These are phyloP conservation scores for Oncorhynchus clarkii DNA, from an alignment of 2,113 vertebrate species.

Conservation along the genomic window DNA sequence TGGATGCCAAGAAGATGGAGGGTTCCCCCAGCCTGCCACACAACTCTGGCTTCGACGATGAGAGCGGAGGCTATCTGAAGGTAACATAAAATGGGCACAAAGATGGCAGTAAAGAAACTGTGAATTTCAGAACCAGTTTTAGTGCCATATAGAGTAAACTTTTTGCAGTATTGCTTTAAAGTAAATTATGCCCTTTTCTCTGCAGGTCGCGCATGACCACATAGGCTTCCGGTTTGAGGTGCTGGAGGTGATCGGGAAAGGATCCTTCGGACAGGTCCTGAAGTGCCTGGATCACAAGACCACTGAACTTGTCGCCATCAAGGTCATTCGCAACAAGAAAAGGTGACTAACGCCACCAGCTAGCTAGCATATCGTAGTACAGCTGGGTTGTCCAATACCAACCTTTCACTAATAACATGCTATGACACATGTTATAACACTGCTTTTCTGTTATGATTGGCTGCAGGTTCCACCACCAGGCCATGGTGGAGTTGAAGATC, in stretches of 20 bases:
- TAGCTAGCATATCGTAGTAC: too few relatives aligned
- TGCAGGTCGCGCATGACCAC: conserved; percentile 81
- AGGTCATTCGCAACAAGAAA: conserved; percentile 84
- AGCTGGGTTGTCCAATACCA: too few relatives aligned
- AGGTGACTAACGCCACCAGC: conserved; percentile 58
- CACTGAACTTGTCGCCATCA: conserved; percentile 82
- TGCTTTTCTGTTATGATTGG: neutral
- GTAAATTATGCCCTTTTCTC: neutral
- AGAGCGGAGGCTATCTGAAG: conserved; percentile 81
- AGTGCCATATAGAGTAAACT: neutral
- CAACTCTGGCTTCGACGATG: conserved; percentile 78
- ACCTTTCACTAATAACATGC: too few relatives aligned
- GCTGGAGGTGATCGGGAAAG: conserved; percentile 81
- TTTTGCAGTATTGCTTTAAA: too few relatives aligned
- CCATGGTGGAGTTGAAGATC: conserved; percentile 80
- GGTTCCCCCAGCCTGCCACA: conserved; percentile 65
- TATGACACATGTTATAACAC: neutral
- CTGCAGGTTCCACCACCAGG: conserved; percentile 81
- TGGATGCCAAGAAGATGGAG: conserved; percentile 77
- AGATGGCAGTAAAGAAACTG: neutral
- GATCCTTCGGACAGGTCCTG: conserved; percentile 83
- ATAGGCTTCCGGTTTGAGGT: conserved; percentile 84
- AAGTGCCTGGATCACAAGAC: conserved; percentile 87
- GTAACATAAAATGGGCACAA: conserved; percentile 42
- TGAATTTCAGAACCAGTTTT: neutral